Evolutionary conservation across 2,888 invertebrate species (phyloP).

Genomic region (Artemia sp.): DNA sequence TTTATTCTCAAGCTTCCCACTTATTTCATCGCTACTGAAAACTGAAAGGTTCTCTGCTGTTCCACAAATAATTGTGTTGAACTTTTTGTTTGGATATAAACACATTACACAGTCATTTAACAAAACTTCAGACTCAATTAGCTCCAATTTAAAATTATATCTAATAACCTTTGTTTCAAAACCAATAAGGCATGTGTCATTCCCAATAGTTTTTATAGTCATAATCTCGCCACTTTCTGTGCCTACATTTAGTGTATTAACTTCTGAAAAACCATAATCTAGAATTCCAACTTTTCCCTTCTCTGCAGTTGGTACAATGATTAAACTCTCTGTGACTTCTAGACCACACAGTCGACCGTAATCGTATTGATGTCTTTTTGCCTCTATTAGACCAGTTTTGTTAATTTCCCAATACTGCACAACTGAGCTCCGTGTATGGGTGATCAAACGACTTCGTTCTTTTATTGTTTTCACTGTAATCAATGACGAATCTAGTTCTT

Average conservation of each 20-base stretch:
- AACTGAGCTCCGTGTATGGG: background rate
- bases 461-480: background rate
- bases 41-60: constrained; percentile 13
- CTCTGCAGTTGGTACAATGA: background rate
- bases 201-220: background rate
- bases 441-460: background rate
- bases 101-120: background rate
- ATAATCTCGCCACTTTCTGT: constrained; percentile 6
- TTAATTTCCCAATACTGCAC: background rate
- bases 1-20: background rate
- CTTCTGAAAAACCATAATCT: background rate
- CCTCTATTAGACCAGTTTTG: background rate
- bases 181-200: background rate
- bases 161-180: constrained; percentile 6
- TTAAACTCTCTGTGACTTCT: background rate
- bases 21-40: background rate
- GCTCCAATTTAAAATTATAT: background rate
- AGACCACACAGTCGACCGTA: constrained; percentile 3
- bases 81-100: background rate
- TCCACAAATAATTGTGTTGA: background rate
- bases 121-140: background rate
- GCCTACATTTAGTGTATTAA: background rate
- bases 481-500: background rate
- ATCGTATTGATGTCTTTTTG: background rate
- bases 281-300: background rate